Conservation (phyloP, 2,888 invertebrate genomes). For the Tetanocera ferruginea region DNA sequence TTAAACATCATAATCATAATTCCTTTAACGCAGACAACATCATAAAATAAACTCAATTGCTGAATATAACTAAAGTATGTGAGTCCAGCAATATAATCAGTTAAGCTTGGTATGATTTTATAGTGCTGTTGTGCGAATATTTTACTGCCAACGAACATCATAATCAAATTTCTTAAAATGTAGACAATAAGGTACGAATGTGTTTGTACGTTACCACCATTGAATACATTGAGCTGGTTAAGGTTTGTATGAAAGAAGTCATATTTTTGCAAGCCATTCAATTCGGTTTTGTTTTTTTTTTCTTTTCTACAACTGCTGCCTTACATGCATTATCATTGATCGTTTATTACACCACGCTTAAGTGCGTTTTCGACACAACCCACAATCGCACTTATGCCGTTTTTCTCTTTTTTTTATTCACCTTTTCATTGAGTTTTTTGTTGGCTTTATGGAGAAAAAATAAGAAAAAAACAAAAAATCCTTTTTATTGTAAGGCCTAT, state of each 20-base stretch:
- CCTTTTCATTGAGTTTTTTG: neutral
- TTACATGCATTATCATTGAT: conserved; percentile 31
- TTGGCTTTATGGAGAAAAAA: neutral
- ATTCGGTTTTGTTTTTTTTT: neutral
- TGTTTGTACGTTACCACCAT: too few species aligned
- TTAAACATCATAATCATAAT: conserved; percentile 56
- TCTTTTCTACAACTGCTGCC: neutral
- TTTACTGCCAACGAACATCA: neutral
- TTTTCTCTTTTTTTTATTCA: conserved; percentile 13
- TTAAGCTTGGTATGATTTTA: neutral
- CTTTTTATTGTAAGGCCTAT: too few species aligned
- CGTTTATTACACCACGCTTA: conserved; percentile 24
- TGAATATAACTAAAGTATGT: neutral
- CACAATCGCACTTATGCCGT: conserved; percentile 31
- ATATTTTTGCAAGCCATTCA: neutral
- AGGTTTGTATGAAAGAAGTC: neutral
- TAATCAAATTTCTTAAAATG: conserved; percentile 11
- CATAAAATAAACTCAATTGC: conserved; percentile 18
- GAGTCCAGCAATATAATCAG: neutral
- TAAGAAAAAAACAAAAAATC: too few species aligned
- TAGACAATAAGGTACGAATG: neutral
- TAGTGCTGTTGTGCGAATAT: neutral
- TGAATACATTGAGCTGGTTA: too few species aligned
- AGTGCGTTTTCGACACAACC: conserved; percentile 35
- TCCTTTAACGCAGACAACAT: conserved; percentile 54